A percentile compares a stretch with the other conserved stretches of the same genome.
phyloP scores from a whole-genome alignment of 2,113 vertebrate genomes.

The Cyrtonyx montezumae region DNA sequence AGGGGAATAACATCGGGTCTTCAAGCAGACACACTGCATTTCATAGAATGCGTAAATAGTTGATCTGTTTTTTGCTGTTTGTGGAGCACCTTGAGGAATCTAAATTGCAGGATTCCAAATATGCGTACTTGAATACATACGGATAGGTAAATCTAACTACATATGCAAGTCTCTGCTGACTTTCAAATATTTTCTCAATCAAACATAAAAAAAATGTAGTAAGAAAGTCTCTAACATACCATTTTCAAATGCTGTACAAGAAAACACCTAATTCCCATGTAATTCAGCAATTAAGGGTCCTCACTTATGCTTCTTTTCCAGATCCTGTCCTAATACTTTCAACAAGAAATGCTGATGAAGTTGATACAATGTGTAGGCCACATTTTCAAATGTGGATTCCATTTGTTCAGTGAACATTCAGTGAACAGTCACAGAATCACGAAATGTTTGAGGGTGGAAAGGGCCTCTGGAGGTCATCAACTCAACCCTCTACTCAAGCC shows the following conservation, averaged over 20 bases:
- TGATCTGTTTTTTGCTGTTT: neutral
- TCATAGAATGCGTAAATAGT: neutral
- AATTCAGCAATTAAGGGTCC: neutral
- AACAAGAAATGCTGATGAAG: neutral
- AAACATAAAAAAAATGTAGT: no score
- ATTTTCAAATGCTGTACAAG: neutral
- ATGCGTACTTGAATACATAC: neutral
- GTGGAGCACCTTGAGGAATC: neutral
- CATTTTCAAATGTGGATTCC: neutral
- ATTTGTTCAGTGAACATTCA: neutral
- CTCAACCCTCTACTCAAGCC: no score
- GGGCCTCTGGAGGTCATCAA: no score
- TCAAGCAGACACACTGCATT: neutral
- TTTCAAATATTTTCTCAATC: neutral
- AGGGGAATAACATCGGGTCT: neutral
- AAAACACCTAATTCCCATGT: neutral
- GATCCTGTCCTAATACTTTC: neutral
- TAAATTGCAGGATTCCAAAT: neutral
- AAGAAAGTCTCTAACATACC: neutral
- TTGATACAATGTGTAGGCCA: neutral
- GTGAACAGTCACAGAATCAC: neutral
- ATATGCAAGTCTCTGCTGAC: neutral
- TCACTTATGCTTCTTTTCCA: neutral
- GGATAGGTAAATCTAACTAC: neutral
- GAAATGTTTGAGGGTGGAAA: neutral